Conservation (phyloP, 2,888 invertebrate genomes). For the Bombylius major region DNA sequence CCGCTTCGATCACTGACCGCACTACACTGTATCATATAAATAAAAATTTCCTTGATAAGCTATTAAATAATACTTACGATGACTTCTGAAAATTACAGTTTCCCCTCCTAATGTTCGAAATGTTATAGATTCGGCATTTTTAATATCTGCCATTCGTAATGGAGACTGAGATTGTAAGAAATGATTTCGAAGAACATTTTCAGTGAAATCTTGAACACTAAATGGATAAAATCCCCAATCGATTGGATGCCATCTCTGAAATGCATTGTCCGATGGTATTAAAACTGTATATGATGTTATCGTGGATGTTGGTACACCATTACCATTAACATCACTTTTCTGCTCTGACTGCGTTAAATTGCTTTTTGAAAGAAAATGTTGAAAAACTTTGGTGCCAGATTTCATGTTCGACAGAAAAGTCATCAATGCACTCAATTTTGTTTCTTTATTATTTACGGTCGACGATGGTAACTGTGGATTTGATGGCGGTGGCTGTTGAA, state of each 20-base stretch:
- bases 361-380: constrained; percentile 47
- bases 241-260: constrained; percentile 54
- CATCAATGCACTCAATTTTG: constrained; percentile 32
- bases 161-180: constrained; percentile 43
- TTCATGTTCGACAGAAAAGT: constrained; percentile 45
- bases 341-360: constrained; percentile 46
- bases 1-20: too few species aligned
- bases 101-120: constrained; percentile 46
- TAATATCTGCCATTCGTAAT: constrained; percentile 42
- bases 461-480: constrained; percentile 23
- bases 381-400: constrained; percentile 49
- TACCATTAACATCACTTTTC: constrained; percentile 29
- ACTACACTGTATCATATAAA: too few species aligned
- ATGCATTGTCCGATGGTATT: constrained; percentile 51
- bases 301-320: neutral
- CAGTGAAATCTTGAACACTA: constrained; percentile 51
- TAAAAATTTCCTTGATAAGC: too few species aligned
- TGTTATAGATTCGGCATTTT: constrained; percentile 39
- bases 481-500: neutral
- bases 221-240: constrained; percentile 60
- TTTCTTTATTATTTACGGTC: constrained; percentile 23
- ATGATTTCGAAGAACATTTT: constrained; percentile 47
- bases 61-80: constrained; percentile 37
- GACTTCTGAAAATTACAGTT: constrained; percentile 43
- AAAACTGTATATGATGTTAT: constrained; percentile 46